Conservation (phyloP, 92 coral and sea anemone species). For the Phenganax subtilis region DNA sequence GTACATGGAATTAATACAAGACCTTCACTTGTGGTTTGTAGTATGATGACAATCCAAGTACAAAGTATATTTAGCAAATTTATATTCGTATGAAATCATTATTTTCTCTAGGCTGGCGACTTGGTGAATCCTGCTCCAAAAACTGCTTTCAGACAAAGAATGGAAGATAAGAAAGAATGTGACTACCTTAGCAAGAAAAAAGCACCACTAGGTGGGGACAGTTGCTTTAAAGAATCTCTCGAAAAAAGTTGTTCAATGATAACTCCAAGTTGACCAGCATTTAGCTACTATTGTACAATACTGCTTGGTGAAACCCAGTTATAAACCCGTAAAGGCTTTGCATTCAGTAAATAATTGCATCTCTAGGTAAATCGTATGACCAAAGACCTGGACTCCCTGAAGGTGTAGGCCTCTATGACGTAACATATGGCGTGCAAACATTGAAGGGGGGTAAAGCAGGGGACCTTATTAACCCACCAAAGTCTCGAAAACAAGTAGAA, state of each 20-base stretch:
- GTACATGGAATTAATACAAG: constrained; percentile 88
- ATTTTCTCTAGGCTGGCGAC: constrained; percentile 73
- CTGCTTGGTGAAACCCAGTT: too few relatives aligned
- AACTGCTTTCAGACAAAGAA: constrained; percentile 72
- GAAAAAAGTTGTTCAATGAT: neutral
- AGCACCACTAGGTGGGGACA: constrained; percentile 72
- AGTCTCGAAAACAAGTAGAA: constrained; percentile 68
- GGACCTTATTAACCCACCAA: constrained; percentile 84
- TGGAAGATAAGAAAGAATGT: constrained; percentile 79
- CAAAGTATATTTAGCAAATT: neutral
- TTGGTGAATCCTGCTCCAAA: constrained; percentile 77
- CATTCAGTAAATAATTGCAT: too few relatives aligned
- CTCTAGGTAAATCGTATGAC: constrained; percentile 66
- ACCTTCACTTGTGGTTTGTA: constrained; percentile 83
- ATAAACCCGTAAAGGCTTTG: too few relatives aligned
- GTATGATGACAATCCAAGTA: neutral
- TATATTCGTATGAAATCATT: neutral
- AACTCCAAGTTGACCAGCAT: too few relatives aligned
- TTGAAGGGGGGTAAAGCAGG: constrained; percentile 96
- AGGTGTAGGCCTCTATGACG: constrained; percentile 78
- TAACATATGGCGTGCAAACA: constrained; percentile 79
- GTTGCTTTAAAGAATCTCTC: neutral
- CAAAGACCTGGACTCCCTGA: constrained; percentile 75
- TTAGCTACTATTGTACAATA: too few relatives aligned
- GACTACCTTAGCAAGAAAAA: constrained; percentile 71